Base-by-base conservation (phyloP, 2,797 vertebrate species). In the Gallinago nigripennis region DNA sequence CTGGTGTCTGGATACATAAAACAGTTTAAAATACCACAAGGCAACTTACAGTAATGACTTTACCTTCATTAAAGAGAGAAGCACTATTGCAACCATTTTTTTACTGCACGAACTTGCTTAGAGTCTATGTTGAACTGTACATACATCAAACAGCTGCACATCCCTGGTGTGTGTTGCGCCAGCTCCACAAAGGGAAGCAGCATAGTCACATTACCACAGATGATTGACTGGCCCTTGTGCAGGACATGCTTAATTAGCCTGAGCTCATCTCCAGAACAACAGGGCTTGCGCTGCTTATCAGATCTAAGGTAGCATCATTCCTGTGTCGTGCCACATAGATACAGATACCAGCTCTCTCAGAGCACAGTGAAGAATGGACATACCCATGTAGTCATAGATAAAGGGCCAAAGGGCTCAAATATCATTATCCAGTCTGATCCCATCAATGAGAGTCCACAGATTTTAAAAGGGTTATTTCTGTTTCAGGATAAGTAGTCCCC, bases 141-240 rank as follows among this genome's bases (percentile, higher is more conserved):
- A 12, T 27, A n/a, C 13, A 63, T 68, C 45, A 88, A 65, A 77
- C 82, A 94, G 71, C 83, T 93, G 88, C 58, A 58, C 46, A 66
- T 0, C 19, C 9, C 56, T 73, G 30, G 23, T 53, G 41, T 86
- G 46, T 54, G 16, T 20, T 54, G 15, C 41, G n/a, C 41, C 45
- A 58, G 58, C 27, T 82, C 66, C 68, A 54, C 35, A 56, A 56
- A 81, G 66, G 21, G 66, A 79, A 89, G 39, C 27, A 79, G 66
- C 63, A 45, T 11, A 54, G 63, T 80, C 71, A 63, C 3, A 1
- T 77, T 82, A 60, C 53, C 51, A 69, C 12, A 48, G 56, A 45
- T 94, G 86, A 91, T 16, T 82, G 94, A 93, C 68, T 70, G 71
- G 43, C 43, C 86, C 83, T 77, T 84, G 66, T 93, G 88, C 5